Conservation (phyloP, 2,888 invertebrate species). For the Cyrtodaria siliqua region DNA sequence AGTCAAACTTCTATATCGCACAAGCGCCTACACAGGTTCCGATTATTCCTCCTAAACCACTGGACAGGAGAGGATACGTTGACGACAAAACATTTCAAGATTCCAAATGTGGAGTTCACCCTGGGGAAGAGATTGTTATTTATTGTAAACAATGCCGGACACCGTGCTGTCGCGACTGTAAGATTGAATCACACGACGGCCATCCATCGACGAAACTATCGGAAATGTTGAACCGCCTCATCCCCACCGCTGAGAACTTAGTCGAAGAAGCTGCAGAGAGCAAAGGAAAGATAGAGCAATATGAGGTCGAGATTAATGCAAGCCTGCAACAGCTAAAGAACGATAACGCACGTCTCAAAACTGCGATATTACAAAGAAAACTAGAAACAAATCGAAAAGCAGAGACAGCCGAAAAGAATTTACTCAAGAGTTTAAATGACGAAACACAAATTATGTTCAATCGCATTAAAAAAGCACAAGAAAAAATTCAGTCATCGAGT, state of each 20-base stretch:
- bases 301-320: background rate
- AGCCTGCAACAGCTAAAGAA: background rate
- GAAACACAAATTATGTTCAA: too few relatives aligned
- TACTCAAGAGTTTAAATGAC: background rate
- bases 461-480: too few relatives aligned
- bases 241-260: slow-evolving; percentile 4
- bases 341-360: background rate
- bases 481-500: too few relatives aligned
- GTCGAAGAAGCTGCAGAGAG: background rate
- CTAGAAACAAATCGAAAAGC: too few relatives aligned
- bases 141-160: slow-evolving; percentile 10
- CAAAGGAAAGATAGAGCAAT: background rate
- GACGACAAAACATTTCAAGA: too few relatives aligned
- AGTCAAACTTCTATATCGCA: slow-evolving; percentile 17
- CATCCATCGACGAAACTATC: slow-evolving; percentile 18
- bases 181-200: slow-evolving; percentile 18
- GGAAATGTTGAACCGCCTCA: background rate
- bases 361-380: too few relatives aligned
- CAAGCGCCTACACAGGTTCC: background rate
- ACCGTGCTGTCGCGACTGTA: slow-evolving; percentile 17
- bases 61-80: too few relatives aligned
- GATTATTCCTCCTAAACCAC: too few relatives aligned
- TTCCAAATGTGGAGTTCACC: background rate
- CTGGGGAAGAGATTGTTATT: background rate
- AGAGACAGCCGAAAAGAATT: background rate